These are phyloP conservation scores for Calypte anna DNA, from an alignment of 2,113 vertebrate genomes.

Conservation along the genomic window DNA sequence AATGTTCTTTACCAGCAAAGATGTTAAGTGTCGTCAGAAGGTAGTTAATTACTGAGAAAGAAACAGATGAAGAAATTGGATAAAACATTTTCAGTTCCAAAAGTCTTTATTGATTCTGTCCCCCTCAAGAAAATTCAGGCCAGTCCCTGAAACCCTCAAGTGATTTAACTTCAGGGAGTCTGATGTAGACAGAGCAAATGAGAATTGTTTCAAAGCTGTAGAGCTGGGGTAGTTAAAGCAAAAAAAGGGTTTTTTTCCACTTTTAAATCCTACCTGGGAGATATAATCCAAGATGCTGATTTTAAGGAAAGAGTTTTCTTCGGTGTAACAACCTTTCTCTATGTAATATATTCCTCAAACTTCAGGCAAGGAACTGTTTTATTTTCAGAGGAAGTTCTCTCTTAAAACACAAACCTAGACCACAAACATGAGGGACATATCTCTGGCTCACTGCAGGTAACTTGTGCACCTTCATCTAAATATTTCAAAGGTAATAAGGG, in stretches of 20 bases:
- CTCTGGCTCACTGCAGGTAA: background rate
- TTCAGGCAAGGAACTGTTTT: background rate
- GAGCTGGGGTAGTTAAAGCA: background rate
- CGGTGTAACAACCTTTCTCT: background rate
- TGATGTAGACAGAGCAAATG: conserved; percentile 51
- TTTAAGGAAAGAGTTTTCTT: conserved; percentile 11
- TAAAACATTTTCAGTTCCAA: conserved; percentile 62
- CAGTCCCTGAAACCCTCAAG: conserved; percentile 50
- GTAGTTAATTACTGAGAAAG: conserved; percentile 61
- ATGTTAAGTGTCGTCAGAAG: conserved; percentile 46
- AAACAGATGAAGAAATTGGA: conserved; percentile 59
- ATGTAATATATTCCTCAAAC: background rate
- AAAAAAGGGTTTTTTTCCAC: conserved; percentile 12
- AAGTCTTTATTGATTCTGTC: conserved; percentile 69
- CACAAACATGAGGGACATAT: background rate
- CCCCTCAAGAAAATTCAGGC: conserved; percentile 56
- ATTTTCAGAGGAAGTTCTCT: background rate
- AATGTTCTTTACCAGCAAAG: conserved; percentile 46
- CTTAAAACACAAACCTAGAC: background rate
- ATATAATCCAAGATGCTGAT: background rate
- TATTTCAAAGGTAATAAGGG: background rate
- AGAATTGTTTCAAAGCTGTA: conserved; percentile 55
- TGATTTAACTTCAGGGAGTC: conserved; percentile 54
- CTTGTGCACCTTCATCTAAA: rapidly evolving
- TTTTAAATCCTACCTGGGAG: conserved; percentile 5